Evolutionary conservation across 1,140 invertebrate genomes (phyloP), one percentile per base, ranked within the genome.

Genomic region (Trichonephila inaurata): DNA sequence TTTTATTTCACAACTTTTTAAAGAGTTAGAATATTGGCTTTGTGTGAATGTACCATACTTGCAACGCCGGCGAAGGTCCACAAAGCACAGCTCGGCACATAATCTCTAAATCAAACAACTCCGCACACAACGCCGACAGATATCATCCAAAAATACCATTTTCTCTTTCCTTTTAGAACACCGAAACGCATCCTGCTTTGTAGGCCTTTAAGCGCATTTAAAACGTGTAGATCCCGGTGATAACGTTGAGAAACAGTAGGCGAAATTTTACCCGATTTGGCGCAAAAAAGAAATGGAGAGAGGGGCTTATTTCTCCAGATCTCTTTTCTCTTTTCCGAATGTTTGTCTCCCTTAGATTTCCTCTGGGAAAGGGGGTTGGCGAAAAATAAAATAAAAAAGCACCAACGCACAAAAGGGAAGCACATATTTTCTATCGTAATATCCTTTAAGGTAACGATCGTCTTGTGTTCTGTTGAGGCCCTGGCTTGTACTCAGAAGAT

Each of bases 211-310:
- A 77, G 69, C 69, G 69, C 69, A 77, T 77, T 77, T 77, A 77
- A 77, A 77, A 33, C 69, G 28, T 77, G 69, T 77, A 77, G 69
- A 77, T 77, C 28, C 69, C 69, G 14, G 69, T 77, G 69, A 77
- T 77, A 77, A 77, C 69, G 69, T 77, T 77, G 69, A 77, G 28
- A 77, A 77, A 77, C 69, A 77, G 69, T 77, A 77, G 69, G 28
- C 69, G 69, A 77, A 77, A 77, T 77, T 77, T 77, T 77, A 77
- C 69, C 69, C 69, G 69, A 77, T 77, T 77, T 77, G 69, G 69
- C 69, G 69, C 28, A 77, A 77, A 77, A 77, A 28, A 77, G 28
- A 77, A 33, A 77, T 33, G 69, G 28, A 8, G 28, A 18, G 33
- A 77, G 28, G 28, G 69, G 28, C 69, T 77, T 77, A 77, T 51